These are phyloP conservation scores for Leptopilina boulardi DNA, from an alignment of 1,140 invertebrate species.

Conservation along the genomic window DNA sequence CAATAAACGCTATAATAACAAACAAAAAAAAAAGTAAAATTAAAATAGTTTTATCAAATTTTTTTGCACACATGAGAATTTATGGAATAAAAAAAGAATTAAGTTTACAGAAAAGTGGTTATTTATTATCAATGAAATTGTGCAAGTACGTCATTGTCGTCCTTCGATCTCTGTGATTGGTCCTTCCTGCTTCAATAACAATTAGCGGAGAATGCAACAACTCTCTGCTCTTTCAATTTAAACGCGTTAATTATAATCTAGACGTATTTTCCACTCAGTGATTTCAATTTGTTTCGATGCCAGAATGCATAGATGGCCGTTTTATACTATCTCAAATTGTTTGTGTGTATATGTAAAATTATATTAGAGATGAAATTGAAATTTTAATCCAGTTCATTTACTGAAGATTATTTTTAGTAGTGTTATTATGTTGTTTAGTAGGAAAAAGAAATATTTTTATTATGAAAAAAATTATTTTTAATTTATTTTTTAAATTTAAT, in stretches of 20 bases:
- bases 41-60: too few species aligned
- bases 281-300: conserved; percentile 56
- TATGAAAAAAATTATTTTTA: neutral
- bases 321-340: neutral
- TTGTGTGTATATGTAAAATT: neutral
- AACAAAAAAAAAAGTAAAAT: too few species aligned
- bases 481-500: neutral
- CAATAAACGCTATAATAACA: neutral
- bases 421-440: too few species aligned
- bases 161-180: conserved; percentile 22
- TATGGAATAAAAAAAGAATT: too few species aligned
- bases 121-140: neutral
- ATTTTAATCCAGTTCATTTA: neutral
- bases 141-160: neutral
- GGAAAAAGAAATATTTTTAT: too few species aligned
- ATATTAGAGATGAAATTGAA: neutral
- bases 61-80: too few species aligned
- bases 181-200: conserved; percentile 26
- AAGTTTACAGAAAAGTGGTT: too few species aligned
- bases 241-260: conserved; percentile 55
- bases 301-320: neutral
- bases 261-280: conserved; percentile 47
- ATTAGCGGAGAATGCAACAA: conserved; percentile 36
- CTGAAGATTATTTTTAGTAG: neutral
- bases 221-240: conserved; percentile 39